These are phyloP conservation scores for Aplidium turbinatum DNA, from an alignment of 23 tunicate genomes.

Conservation along the genomic window DNA sequence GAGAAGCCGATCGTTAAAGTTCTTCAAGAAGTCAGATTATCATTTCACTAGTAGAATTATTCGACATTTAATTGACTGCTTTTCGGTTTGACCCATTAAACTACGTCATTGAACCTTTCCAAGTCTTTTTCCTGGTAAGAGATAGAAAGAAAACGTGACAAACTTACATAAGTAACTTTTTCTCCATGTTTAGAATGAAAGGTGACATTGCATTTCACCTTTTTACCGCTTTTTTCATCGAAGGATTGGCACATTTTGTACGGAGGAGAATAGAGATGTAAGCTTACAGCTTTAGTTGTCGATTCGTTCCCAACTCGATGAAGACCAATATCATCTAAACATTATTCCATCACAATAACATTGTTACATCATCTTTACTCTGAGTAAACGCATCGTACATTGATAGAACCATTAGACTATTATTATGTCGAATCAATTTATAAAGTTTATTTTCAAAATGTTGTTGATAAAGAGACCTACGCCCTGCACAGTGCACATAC, in stretches of 20 bases:
- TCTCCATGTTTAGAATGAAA: constrained; percentile 71
- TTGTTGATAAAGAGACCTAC: not conserved
- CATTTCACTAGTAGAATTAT: too few species aligned
- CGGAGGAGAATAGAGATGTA: constrained; percentile 92
- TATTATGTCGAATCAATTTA: too few species aligned
- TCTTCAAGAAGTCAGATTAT: too few species aligned
- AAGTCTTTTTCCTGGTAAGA: too few species aligned
- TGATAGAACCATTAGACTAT: too few species aligned
- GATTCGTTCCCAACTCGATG: constrained; percentile 78
- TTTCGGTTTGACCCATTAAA: too few species aligned
- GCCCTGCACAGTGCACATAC: not conserved
- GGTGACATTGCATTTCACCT: constrained; percentile 70
- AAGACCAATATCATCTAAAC: constrained; percentile 77
- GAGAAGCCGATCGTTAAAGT: too few species aligned
- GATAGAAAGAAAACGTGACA: too few species aligned
- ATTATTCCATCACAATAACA: not conserved
- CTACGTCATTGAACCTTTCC: too few species aligned
- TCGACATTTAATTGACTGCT: too few species aligned
- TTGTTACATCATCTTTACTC: too few species aligned
- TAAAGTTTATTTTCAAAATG: not conserved
- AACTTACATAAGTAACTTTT: constrained; percentile 29
- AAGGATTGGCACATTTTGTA: constrained; percentile 80
- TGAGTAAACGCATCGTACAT: too few species aligned
- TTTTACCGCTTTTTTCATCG: constrained; percentile 81
- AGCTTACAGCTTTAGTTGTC: constrained; percentile 65